Conservation (phyloP, 2,113 vertebrate species). For the Phylloscopus trochiloides region DNA sequence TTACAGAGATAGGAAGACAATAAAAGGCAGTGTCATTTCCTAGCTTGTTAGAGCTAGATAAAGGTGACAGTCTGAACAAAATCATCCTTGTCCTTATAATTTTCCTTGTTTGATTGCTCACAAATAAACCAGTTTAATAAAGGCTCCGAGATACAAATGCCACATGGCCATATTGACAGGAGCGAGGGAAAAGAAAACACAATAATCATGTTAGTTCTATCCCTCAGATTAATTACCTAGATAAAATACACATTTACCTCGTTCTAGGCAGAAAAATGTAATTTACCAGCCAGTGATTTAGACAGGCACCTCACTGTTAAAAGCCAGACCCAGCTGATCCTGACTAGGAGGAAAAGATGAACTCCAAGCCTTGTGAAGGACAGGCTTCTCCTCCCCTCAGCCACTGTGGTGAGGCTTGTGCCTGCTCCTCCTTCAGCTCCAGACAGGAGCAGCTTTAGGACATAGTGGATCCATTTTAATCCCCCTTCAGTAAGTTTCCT, state of each 20-base stretch:
- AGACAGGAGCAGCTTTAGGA: not conserved
- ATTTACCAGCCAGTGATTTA: not conserved
- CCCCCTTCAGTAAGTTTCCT: not conserved
- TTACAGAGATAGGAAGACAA: constrained; percentile 50
- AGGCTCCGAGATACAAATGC: not conserved
- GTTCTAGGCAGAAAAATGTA: constrained; percentile 23
- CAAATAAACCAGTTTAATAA: constrained; percentile 60
- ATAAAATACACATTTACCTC: constrained; percentile 50
- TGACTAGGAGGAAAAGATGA: not conserved
- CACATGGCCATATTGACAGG: constrained; percentile 62
- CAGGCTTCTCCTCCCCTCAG: not conserved
- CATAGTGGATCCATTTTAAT: not conserved
- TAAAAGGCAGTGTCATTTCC: constrained; percentile 46
- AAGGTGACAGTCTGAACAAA: constrained; percentile 44
- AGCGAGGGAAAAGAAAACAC: constrained; percentile 39
- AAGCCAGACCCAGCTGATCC: not conserved
- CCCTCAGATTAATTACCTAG: constrained; percentile 54
- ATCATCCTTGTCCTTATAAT: not conserved
- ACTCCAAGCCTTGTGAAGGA: not conserved
- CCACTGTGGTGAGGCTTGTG: rapidly evolving
- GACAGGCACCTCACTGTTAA: not conserved
- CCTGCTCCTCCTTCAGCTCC: not conserved
- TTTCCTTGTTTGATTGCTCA: constrained; percentile 43
- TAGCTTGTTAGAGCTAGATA: constrained; percentile 7
- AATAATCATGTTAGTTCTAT: constrained; percentile 41